Evolutionary conservation across 1,140 invertebrate species (phyloP).

Genomic region (Himalopsyche phryganea): DNA sequence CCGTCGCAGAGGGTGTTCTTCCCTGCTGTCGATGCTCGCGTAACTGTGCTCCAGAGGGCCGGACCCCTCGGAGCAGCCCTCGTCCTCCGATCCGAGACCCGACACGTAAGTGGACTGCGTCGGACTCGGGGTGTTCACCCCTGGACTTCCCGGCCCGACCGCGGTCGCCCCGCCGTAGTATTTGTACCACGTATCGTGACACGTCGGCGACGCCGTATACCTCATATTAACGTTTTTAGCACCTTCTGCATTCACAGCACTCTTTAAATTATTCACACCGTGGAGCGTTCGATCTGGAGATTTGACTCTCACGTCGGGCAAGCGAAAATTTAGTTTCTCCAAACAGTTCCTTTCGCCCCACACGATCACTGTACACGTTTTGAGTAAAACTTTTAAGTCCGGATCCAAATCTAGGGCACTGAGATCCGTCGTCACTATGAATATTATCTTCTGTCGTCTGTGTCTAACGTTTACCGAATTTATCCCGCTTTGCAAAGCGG

Average conservation of each 20-base stretch:
- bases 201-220: slow-evolving; percentile 50
- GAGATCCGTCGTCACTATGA: slow-evolving; percentile 60
- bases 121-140: slow-evolving; percentile 50
- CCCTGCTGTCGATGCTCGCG: slow-evolving; percentile 51
- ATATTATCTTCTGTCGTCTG: slow-evolving; percentile 70
- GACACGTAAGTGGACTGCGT: slow-evolving; percentile 53
- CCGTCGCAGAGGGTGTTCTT: slow-evolving; percentile 45
- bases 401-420: slow-evolving; percentile 72
- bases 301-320: slow-evolving; percentile 68
- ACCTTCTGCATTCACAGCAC: slow-evolving; percentile 48
- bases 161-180: slow-evolving; percentile 38
- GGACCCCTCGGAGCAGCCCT: slow-evolving; percentile 50
- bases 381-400: slow-evolving; percentile 76
- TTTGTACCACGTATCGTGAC: slow-evolving; percentile 52
- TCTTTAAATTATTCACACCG: slow-evolving; percentile 29
- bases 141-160: slow-evolving; percentile 36
- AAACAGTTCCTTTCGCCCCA: slow-evolving; percentile 86
- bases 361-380: slow-evolving; percentile 78
- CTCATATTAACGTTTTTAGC: slow-evolving; percentile 48
- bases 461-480: slow-evolving; percentile 67
- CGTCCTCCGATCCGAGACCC: slow-evolving; percentile 50
- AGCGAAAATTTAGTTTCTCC: slow-evolving; percentile 84
- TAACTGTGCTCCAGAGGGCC: slow-evolving; percentile 50
- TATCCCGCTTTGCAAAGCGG: slow-evolving; percentile 68
- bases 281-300: slow-evolving; percentile 49